A percentile compares a stretch with the other conserved stretches of the same genome.
phyloP scores from a whole-genome alignment of 2,797 vertebrate species.

The Chlorospingus flavigularis region DNA sequence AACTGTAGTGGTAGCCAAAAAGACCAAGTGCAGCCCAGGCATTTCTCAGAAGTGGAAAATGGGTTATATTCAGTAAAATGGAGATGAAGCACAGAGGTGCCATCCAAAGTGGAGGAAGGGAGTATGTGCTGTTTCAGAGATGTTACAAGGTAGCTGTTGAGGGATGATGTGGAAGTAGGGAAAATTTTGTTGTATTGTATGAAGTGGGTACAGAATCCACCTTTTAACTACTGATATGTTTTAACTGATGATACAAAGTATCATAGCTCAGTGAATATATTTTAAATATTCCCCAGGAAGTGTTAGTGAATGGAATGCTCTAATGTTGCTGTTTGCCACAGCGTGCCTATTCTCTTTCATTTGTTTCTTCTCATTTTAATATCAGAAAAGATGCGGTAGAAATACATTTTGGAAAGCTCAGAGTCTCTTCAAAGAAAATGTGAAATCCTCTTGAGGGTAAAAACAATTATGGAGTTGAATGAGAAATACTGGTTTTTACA shows the following conservation, averaged over 20 bases:
- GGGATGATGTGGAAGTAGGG: neutral
- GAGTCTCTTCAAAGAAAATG: neutral
- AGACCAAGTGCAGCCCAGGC: neutral
- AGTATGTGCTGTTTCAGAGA: neutral
- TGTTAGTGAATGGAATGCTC: neutral
- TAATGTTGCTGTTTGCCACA: rapidly evolving
- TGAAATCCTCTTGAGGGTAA: neutral
- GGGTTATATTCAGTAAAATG: neutral
- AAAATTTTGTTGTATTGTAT: neutral
- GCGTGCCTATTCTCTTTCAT: neutral
- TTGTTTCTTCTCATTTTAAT: neutral
- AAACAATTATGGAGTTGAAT: neutral
- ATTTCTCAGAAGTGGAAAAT: neutral
- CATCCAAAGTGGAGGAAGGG: neutral
- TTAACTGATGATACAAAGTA: neutral
- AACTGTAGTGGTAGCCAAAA: neutral
- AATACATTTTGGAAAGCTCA: neutral
- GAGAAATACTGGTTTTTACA: neutral
- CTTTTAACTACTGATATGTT: neutral
- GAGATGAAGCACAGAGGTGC: rapidly evolving
- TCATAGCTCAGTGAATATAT: neutral
- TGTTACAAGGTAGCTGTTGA: neutral
- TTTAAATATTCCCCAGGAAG: neutral
- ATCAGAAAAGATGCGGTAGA: neutral
- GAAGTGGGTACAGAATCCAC: neutral